These are phyloP conservation scores for Tympanuchus pallidicinctus DNA, from an alignment of 2,113 vertebrate genomes.

Conservation along the genomic window DNA sequence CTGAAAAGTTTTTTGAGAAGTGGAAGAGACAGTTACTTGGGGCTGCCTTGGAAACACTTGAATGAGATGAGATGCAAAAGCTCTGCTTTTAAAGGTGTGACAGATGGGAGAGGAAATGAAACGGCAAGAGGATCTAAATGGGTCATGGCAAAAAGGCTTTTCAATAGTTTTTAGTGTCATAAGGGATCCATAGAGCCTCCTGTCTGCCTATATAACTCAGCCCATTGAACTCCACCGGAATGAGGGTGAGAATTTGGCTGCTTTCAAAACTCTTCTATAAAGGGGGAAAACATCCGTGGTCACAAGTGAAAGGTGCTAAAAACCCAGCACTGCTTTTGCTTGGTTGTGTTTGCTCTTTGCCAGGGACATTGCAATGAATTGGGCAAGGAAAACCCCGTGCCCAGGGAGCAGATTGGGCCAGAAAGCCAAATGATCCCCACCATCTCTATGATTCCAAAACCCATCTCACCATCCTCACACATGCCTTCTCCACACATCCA, in stretches of 20 bases:
- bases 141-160: conserved; percentile 4
- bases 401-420: not conserved
- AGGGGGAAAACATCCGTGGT: not conserved
- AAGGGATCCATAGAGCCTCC: not conserved
- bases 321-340: not conserved
- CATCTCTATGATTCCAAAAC: rapidly evolving
- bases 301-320: not conserved
- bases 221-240: not conserved
- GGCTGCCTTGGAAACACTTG: not conserved
- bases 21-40: not conserved
- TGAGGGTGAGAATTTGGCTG: not conserved
- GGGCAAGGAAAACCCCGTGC: rapidly evolving
- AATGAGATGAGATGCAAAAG: not conserved
- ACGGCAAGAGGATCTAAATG: not conserved
- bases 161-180: not conserved
- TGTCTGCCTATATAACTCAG: not conserved
- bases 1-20: not conserved
- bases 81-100: not conserved
- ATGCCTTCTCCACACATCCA: rapidly evolving
- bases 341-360: rapidly evolving
- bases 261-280: not conserved
- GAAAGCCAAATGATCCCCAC: not conserved
- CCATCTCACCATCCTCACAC: not conserved
- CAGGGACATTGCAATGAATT: rapidly evolving
- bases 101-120: conserved; percentile 46